Evolutionary conservation across 37 sponge, comb jelly and placozoan genomes (phyloP), one percentile per base, ranked within the genome.

Genomic region (Aplysina aerophoba): DNA sequence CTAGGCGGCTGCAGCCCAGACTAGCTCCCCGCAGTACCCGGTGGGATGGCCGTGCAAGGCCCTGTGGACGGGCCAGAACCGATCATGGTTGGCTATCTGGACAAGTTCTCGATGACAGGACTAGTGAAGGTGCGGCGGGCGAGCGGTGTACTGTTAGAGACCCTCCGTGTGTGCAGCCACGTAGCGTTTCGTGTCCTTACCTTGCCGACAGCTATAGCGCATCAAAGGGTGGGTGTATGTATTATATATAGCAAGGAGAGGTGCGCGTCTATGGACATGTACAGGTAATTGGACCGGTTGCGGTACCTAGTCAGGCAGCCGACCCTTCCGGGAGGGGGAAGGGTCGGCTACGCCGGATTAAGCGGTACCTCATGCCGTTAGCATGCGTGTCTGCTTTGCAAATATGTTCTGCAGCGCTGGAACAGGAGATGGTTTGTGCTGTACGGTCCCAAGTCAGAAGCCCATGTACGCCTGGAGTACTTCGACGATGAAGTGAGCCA

Each of bases 71-170:
- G 37, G 40, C 31, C 38, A 16, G 78, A 54, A 17, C 53, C 78
- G n/a, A 15, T 75, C 25, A 86, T 68, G 79, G 84, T 72, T 34
- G 94, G 94, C 41, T 90, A 93, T 59, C 63, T 93, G 55, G 68
- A 83, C 84, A 93, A 93, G 74, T 83, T 90, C 20, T 90, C 94
- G 14, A 87, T 89, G 25, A 82, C 82, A 17, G 86, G 94, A 25
- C 31, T 90, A 28, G 53, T 90, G 27, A 93, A 93, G 86, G 94
- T 93, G 22, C 4, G 78, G 50, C 6, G 6, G 50, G 50, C 6
- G 50, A 44, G 3, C 3, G 50, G 6, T 8, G 50, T 3, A 11
- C 8, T 44, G 3, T 3, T 8, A 44, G 50, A 44, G 50, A 44
- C 50, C 6, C 50, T 8, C 6, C 8, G 50, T 44, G 50, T 44